Evolutionary conservation across 2,888 invertebrate species (phyloP), one percentile per base, ranked within the genome.

Genomic region (Drosophila nr. fundita): DNA sequence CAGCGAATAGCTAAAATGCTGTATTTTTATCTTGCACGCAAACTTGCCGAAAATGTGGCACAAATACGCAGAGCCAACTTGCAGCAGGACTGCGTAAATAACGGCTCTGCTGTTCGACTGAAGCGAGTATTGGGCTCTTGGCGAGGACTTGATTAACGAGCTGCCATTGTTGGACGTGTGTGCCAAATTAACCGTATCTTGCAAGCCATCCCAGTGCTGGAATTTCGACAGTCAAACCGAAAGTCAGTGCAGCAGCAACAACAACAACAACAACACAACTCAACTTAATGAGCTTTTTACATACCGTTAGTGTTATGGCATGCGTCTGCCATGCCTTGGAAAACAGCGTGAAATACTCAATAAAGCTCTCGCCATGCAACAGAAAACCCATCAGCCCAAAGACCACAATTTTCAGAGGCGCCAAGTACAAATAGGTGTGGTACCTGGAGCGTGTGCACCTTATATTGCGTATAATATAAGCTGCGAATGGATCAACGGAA

Each of bases 1-100:
- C 73, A 98, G 94, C 0, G 98, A 96, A 87, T 96, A 98, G 83
- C 98, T 96, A 91, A 97, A 96, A 62, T 95, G 95, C 92, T 98
- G 98, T 91, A 99, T 98, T 91, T 97, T 95, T 75, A 98, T 96
- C 94, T 97, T 97, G 94, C 97, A 97, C 1, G 97, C 96, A 81
- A 97, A 97, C 93, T 97, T 98, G 6, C 95, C 95, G 74, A 95
- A 94, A 27, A 94, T 94, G 87, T 95, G 96, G 80, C 95, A 95
- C 13, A 96, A 78, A 86, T 96, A 96, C 2, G 96, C 95, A 0
- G 95, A 92, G 0, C 93, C 75, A 1, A 96, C 94, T 92, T 97
- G 97, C 36, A 96, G 94, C 0, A 96, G 74, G 27, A 95, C 93
- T 1, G 96, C 94, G 92, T 95, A 95, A 38, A 96, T 78, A 57